phyloP scores from a whole-genome alignment of 2,113 vertebrate genomes.

The Lophura nycthemera region DNA sequence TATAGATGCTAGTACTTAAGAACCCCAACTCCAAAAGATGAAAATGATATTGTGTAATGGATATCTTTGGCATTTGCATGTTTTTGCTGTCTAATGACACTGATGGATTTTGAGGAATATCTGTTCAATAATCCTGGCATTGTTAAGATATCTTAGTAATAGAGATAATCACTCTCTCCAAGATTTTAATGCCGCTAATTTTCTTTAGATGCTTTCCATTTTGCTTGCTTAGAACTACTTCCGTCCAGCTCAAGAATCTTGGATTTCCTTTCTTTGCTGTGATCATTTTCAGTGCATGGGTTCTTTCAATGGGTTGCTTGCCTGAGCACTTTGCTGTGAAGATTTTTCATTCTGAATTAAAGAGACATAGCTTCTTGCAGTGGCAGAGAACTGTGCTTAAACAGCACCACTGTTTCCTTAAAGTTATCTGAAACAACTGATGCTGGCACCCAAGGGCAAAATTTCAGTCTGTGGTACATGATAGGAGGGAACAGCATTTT shows the following conservation, averaged over 20 bases:
- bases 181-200: not conserved
- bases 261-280: not conserved
- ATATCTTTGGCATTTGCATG: not conserved
- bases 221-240: not conserved
- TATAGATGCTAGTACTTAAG: not conserved
- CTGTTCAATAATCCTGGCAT: not conserved
- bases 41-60: not conserved
- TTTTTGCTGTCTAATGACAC: not conserved
- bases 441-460: not conserved
- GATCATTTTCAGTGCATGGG: not conserved
- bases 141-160: not conserved
- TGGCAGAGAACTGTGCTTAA: not conserved
- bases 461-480: not conserved
- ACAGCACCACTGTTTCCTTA: not conserved
- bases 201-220: not conserved
- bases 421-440: not conserved
- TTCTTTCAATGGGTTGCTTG: not conserved
- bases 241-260: not conserved
- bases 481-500: not conserved
- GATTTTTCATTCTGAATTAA: not conserved
- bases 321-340: not conserved
- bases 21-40: not conserved
- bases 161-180: not conserved
- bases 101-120: not conserved
- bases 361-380: not conserved